A percentile compares a stretch with the other conserved stretches of the same genome.
phyloP scores from a whole-genome alignment of 2,888 invertebrate genomes.

The Platycheirus rosarum region DNA sequence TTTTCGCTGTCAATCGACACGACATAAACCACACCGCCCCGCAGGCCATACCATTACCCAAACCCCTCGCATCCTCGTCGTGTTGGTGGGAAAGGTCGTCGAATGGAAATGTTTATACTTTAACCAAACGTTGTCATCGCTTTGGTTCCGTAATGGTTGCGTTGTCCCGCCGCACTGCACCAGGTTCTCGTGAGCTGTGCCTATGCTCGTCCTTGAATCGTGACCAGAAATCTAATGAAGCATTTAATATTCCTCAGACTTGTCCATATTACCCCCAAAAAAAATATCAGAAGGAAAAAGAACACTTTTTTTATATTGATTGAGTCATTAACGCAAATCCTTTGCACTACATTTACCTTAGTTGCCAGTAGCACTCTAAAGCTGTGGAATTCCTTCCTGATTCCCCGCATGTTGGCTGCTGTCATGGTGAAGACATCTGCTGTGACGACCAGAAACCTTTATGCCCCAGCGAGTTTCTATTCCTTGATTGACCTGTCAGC shows the following conservation, averaged over 20 bases:
- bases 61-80: too few species aligned
- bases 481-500: slow-evolving; percentile 63
- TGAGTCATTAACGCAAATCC: slow-evolving; percentile 73
- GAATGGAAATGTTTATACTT: slow-evolving; percentile 20
- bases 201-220: slow-evolving; percentile 62
- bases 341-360: slow-evolving; percentile 73
- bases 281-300: slow-evolving; percentile 30
- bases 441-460: slow-evolving; percentile 35
- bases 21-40: slow-evolving; percentile 31
- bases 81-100: slow-evolving; percentile 27
- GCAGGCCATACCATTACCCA: slow-evolving; percentile 23
- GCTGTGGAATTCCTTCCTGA: slow-evolving; percentile 9
- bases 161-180: slow-evolving; percentile 16
- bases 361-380: slow-evolving; percentile 49
- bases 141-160: not conserved
- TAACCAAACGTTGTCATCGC: slow-evolving; percentile 14
- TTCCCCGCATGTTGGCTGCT: not conserved
- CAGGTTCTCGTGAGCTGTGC: slow-evolving; percentile 9
- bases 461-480: slow-evolving; percentile 42
- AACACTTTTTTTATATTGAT: slow-evolving; percentile 71
- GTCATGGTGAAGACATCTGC: slow-evolving; percentile 52
- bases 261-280: slow-evolving; percentile 53
- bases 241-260: slow-evolving; percentile 68
- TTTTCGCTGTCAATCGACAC: slow-evolving; percentile 23
- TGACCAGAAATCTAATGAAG: slow-evolving; percentile 69